Conservation (phyloP, 2,797 vertebrate genomes). For the Lacerta viridis region DNA sequence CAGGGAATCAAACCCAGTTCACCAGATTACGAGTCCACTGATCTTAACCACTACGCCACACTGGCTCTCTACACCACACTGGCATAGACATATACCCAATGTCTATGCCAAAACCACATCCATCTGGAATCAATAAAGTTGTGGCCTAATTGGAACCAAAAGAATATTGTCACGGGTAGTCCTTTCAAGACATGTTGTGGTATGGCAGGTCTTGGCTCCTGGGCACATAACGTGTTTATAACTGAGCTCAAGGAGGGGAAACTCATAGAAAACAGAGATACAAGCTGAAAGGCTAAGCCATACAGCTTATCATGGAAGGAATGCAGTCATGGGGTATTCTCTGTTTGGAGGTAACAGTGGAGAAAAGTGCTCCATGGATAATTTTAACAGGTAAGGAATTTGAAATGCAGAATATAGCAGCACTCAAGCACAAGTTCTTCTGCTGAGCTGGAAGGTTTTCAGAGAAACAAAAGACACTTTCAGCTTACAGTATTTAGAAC, state of each 20-base stretch:
- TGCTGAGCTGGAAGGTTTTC: neutral
- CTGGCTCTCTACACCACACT: no score
- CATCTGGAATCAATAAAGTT: no score
- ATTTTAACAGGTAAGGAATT: neutral
- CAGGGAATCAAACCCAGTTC: fast-evolving
- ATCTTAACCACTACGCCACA: no score
- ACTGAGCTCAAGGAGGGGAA: neutral
- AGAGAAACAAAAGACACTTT: neutral
- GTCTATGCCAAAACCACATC: no score
- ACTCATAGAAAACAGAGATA: neutral
- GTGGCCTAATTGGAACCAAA: no score
- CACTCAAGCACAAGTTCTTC: neutral
- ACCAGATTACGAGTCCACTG: no score
- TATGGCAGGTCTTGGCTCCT: no score
- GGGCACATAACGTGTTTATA: neutral
- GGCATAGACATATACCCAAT: no score
- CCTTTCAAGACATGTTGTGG: no score
- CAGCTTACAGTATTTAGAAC: neutral
- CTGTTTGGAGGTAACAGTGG: neutral
- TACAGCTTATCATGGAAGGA: neutral
- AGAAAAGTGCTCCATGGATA: neutral
- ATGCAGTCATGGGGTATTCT: neutral
- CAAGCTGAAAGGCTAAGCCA: neutral
- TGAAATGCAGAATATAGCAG: neutral
- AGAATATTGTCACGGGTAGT: no score